These are phyloP conservation scores for Turdus rufiventris DNA, from an alignment of 2,113 vertebrate species.

Conservation along the genomic window DNA sequence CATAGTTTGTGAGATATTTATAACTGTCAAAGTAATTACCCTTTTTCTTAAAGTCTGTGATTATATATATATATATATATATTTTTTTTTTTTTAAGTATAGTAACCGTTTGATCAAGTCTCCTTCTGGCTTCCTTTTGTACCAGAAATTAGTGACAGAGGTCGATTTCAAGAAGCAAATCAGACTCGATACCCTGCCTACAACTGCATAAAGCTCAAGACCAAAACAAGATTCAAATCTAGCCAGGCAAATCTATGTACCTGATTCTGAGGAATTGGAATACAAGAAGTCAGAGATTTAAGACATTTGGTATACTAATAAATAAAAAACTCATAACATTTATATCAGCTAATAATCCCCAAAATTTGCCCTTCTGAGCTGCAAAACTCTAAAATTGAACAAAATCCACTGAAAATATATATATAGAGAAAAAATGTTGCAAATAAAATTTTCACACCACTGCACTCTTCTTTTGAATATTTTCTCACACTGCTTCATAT, in stretches of 20 bases:
- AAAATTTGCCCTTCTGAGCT: not conserved
- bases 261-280: not conserved
- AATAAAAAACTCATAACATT: not conserved
- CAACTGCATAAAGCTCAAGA: not conserved
- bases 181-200: rapidly evolving
- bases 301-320: not conserved
- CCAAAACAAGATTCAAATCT: not conserved
- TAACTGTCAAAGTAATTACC: not conserved
- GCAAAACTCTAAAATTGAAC: not conserved
- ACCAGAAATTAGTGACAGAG: not conserved
- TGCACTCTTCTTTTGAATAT: not conserved
- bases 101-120: too few species aligned
- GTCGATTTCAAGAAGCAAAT: not conserved
- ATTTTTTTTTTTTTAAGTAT: too few species aligned
- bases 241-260: not conserved
- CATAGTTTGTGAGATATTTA: not conserved
- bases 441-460: not conserved
- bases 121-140: not conserved
- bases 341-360: not conserved
- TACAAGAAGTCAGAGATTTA: not conserved
- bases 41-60: not conserved
- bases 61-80: too few species aligned
- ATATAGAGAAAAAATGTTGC: not conserved
- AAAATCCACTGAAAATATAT: not conserved
- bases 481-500: not conserved